Evolutionary conservation across 2,888 invertebrate species (phyloP), one percentile per base, ranked within the genome.

Genomic region (Cerastis rubricosa): DNA sequence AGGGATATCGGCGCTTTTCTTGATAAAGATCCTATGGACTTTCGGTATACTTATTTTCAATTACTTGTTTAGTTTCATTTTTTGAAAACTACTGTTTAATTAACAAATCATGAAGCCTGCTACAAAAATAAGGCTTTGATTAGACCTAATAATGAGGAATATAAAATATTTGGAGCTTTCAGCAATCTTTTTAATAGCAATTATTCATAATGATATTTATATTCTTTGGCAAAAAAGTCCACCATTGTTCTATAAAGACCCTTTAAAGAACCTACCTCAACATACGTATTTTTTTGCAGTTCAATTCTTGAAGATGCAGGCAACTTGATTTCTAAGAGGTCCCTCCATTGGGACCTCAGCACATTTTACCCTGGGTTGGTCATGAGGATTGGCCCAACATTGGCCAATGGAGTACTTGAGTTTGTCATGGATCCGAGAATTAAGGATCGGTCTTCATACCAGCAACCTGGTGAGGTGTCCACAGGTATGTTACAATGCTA

Each of bases 301-400:
- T 97, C 97, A 0, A 97, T 98, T 76, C 93, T 98, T 83, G 98
- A 98, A 94, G 97, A 98, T 85, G 97, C 98, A 17, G 97, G 97
- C 79, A 96, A 97, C 75, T 94, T 98, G 17, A 97, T 98, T 89
- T 97, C 98, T 17, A 97, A 97, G 84, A 97, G 98, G 70, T 97
- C 97, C 25, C 92, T 98, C 74, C 98, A 97, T 87, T 98, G 98
- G 98, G 98, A 98, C 81, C 97, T 98, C 93, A 97, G 97, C 76
- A 96, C 94, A 9, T 81, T 98, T 2, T 98, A 98, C 92, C 98
- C 98, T 0, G 98, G 98, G 0, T 92, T 98, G 19, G 97, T 97
- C 76, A 97, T 98, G 97, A 97, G 97, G 82, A 97, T 98, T 68
- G 98, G 98, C 4, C 98, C 98, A 59, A 98, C 98, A 59, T 94